A percentile compares a stretch with the other conserved stretches of the same genome.
These are phyloP conservation scores for Dilophus febrilis DNA, from an alignment of 2,888 invertebrate species.

Conservation along the genomic window DNA sequence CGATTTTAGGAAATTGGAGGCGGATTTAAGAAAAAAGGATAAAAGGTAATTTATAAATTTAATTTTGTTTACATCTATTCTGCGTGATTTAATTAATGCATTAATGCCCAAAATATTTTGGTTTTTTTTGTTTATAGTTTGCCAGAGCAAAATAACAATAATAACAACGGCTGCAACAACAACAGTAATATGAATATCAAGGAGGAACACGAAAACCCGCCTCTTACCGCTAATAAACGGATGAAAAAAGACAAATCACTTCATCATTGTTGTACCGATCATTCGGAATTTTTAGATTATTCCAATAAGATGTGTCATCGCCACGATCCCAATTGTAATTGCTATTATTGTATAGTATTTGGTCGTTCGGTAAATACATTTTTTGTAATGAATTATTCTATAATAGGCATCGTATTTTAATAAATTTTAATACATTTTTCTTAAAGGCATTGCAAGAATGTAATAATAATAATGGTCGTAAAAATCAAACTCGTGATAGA, in stretches of 20 bases:
- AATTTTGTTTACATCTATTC: too few species aligned
- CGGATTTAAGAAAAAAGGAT: slow-evolving; percentile 9
- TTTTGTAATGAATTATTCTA: not conserved
- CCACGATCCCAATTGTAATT: slow-evolving; percentile 9
- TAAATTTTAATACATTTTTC: slow-evolving; percentile 1
- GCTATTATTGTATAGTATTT: slow-evolving; percentile 12
- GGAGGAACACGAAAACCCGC: too few species aligned
- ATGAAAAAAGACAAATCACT: slow-evolving; percentile 4
- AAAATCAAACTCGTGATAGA: slow-evolving; percentile 29
- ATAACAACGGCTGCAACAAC: not conserved
- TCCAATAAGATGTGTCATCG: slow-evolving; percentile 22
- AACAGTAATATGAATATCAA: not conserved
- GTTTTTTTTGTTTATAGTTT: too few species aligned
- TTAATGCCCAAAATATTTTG: too few species aligned
- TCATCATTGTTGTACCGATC: slow-evolving; percentile 4
- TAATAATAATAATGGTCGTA: slow-evolving; percentile 27
- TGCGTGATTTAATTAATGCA: slow-evolving; percentile 9
- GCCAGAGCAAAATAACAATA: slow-evolving; percentile 7
- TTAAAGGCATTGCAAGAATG: slow-evolving; percentile 18
- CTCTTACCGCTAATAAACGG: too few species aligned
- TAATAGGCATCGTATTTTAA: not conserved
- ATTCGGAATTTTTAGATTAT: slow-evolving; percentile 16
- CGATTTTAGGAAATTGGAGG: slow-evolving; percentile 9
- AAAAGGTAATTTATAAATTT: slow-evolving; percentile 4
- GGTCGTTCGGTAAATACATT: slow-evolving; percentile 7